Percentiles rank a stretch among this genome's conserved stretches.
These are phyloP conservation scores for Megaceryle torquata DNA, from an alignment of 2,113 vertebrate species.

Conservation along the genomic window DNA sequence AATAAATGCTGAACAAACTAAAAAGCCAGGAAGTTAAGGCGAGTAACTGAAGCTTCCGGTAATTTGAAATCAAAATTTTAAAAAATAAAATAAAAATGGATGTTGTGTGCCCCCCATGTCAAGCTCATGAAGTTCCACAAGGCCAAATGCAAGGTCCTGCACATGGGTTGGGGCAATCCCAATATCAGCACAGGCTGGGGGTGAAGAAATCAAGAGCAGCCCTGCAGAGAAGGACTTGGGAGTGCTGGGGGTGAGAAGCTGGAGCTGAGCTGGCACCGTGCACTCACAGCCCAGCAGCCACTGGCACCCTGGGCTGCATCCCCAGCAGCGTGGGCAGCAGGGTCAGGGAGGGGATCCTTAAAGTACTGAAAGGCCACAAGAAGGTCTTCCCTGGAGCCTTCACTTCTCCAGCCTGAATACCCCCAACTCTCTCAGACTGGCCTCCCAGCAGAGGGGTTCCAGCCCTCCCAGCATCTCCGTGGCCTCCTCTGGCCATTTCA, in stretches of 20 bases:
- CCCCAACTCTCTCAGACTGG: not conserved
- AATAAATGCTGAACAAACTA: not conserved
- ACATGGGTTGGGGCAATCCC: not conserved
- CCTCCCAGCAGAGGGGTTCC: not conserved
- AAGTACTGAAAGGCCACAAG: not conserved
- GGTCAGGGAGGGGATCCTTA: too few species aligned
- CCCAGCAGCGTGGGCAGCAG: too few species aligned
- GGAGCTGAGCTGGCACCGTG: too few species aligned
- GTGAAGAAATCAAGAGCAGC: too few species aligned
- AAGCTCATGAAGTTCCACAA: not conserved
- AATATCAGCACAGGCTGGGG: too few species aligned
- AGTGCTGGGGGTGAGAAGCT: too few species aligned
- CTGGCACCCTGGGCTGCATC: too few species aligned
- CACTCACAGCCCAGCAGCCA: too few species aligned
- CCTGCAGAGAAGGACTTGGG: too few species aligned
- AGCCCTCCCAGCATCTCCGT: not conserved
- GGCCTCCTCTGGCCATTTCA: not conserved
- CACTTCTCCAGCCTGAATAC: not conserved
- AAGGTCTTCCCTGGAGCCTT: not conserved
- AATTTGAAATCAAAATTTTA: not conserved
- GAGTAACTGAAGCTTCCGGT: not conserved
- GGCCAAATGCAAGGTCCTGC: not conserved
- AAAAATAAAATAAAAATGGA: not conserved
- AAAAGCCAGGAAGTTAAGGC: not conserved
- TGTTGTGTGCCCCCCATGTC: not conserved